phyloP scores from a whole-genome alignment of 2,888 invertebrate genomes.

The Blera fallax region DNA sequence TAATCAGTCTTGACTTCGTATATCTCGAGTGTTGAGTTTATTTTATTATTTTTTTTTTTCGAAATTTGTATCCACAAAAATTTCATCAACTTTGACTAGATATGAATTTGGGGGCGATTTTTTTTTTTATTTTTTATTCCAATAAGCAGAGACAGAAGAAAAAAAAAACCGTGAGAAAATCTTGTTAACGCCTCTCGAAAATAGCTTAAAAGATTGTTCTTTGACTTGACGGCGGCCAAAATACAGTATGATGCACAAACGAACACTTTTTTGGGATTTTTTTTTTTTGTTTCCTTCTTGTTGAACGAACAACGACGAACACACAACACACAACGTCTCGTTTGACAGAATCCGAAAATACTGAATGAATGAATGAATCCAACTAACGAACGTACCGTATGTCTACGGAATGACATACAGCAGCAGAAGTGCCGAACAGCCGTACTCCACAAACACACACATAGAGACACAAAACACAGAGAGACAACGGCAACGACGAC shows the following conservation, averaged over 20 bases:
- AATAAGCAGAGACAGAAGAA: slow-evolving; percentile 33
- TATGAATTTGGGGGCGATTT: slow-evolving; percentile 61
- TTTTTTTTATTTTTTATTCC: slow-evolving; percentile 63
- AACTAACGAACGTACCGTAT: slow-evolving; percentile 71
- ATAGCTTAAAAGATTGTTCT: slow-evolving; percentile 13
- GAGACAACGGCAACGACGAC: slow-evolving; percentile 14
- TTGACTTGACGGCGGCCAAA: slow-evolving; percentile 65
- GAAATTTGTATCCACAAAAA: slow-evolving; percentile 52
- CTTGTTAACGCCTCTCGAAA: slow-evolving; percentile 48
- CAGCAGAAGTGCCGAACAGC: slow-evolving; percentile 42
- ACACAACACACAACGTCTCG: slow-evolving; percentile 64
- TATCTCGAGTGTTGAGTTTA: slow-evolving; percentile 51
- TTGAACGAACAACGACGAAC: slow-evolving; percentile 51
- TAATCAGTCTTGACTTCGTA: slow-evolving; percentile 77
- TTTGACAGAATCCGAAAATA: slow-evolving; percentile 72
- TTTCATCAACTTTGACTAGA: slow-evolving; percentile 75
- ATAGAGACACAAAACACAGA: slow-evolving; percentile 30
- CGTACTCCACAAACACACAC: slow-evolving; percentile 61
- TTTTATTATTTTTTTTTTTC: slow-evolving; percentile 65
- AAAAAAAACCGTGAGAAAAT: slow-evolving; percentile 44
- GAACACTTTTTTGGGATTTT: slow-evolving; percentile 35
- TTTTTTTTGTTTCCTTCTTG: slow-evolving; percentile 36
- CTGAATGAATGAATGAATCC: slow-evolving; percentile 72
- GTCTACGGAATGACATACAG: slow-evolving; percentile 70
- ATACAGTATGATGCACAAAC: slow-evolving; percentile 59